phyloP scores from a whole-genome alignment of 2,113 vertebrate genomes.

The Xiphorhynchus elegans region DNA sequence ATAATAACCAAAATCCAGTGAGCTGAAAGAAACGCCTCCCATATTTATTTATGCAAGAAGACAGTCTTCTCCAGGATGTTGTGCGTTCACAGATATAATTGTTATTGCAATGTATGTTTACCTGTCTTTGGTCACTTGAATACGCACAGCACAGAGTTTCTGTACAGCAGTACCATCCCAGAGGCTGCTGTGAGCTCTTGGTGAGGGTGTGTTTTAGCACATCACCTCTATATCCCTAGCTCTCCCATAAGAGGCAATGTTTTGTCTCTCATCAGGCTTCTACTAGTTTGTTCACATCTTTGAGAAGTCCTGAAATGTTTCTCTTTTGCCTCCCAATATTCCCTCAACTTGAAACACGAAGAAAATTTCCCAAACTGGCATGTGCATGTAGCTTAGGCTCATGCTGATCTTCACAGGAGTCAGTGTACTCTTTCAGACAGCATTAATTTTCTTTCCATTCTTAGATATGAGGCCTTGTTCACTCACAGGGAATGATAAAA shows the following conservation, averaged over 20 bases:
- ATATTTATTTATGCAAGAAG: neutral
- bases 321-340: neutral
- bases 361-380: neutral
- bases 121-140: neutral
- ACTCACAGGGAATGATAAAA: neutral
- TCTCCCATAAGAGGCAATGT: neutral
- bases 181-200: neutral
- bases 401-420: neutral
- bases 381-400: rapidly evolving
- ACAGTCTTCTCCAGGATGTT: neutral
- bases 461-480: neutral
- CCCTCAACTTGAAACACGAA: neutral
- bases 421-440: neutral
- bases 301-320: neutral
- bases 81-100: neutral
- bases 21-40: neutral
- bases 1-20: neutral
- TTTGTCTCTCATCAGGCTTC: neutral
- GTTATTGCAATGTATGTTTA: neutral
- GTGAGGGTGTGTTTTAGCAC: neutral
- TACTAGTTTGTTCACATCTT: neutral
- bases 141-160: neutral
- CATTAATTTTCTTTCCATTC: neutral
- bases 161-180: neutral
- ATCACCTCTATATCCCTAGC: neutral